Base-by-base conservation (phyloP, 2,113 vertebrate species). In the Cynocephalus volans region DNA sequence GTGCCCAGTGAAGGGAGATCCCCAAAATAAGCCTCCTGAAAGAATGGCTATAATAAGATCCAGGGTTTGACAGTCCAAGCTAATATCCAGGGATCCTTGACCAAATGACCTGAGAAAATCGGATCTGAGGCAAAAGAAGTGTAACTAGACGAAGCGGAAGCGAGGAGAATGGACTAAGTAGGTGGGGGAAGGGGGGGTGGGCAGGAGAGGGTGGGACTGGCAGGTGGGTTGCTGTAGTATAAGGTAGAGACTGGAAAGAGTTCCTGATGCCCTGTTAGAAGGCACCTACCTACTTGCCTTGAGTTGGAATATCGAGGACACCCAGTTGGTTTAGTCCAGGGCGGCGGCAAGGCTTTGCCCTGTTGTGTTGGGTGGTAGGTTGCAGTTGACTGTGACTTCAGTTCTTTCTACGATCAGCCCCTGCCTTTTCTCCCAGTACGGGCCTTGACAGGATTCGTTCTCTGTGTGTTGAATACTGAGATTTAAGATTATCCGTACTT, bases 221-320 rank as follows among this genome's bases (percentile, higher is more conserved):
- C 33, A 84, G 11, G 41, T 65, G 50, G 56, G 24, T 45, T 81
- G 56, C 18, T 84, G 19, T 50, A 17, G 58, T 83, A n/a, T 90
- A 56, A 72, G 54, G 56, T 7, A 87, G 36, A 90, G 26, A 8
- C 36, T 54, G 23, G 73, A 45, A 77, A 76, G 54, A 77, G 76
- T 87, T 69, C 56, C 45, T 86, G 81, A 65, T 93, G 52, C 23
- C 76, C 64, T 93, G 56, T 87, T 60, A 79, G 60, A 72, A 88
- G 86, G 45, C 64, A 80, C n/a, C 50, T 80, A 26, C 58, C n/a
- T 67, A 17, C 65, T 73, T 89, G 31, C 28, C 54, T 95, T 84
- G 45, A 72, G 54, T 82, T 73, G 75, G 75, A 87, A 72, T 64
- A 41, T 80, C 11, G 31, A 91, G 87, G 50, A 28, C 48, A 41